Base-by-base conservation (phyloP, 53 echinoderm and acorn worm genomes). In the Holothuria leucospilota region DNA sequence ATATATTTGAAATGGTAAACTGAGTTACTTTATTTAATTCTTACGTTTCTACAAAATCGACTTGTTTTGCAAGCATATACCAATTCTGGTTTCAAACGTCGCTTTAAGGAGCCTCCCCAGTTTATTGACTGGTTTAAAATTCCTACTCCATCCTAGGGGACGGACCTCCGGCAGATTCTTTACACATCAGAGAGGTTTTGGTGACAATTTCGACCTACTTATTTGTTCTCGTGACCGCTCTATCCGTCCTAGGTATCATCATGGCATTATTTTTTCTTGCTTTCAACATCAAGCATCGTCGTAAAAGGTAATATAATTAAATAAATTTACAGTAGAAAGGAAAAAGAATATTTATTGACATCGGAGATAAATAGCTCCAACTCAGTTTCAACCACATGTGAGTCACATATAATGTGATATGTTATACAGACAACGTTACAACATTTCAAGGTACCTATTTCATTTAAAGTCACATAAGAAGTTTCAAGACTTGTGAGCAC, bases 151-250 rank as follows among this genome's bases (percentile, higher is more conserved):
- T 41, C 34, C 59, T 16, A 96, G 96, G 96, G 13, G 96, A 92
- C 20, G 92, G 90, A 79, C 94, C 91, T 10, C 96, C 96, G 8
- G 94, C 88, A 12, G 96, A 96, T 52, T 96, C 96, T 2, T 78
- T 96, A 26, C 85, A 86, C 29, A 88, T 87, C 82, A 30, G 40
- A 56, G 93, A 91, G 34, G 38, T 79, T 6, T 81, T 85, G 8
- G 86, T 88, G 24, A 91, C 81, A 13, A 90, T 96, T 34, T 96
- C 96, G 0, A 34, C 69, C 20, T 77, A 90, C 20, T 49, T 96
- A 5, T 96, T 96, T 69, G 88, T 88, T n/a, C 87, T 87, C 14
- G 86, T 96, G 86, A 81, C 96, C 13, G 62, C 84, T 15, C 74
- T 93, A 9, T 89, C 96, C 23, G 24, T 69, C n/a, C n/a, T 90